Evolutionary conservation across 2,888 invertebrate genomes (phyloP).

Genomic region (Schizotus pectinicornis): DNA sequence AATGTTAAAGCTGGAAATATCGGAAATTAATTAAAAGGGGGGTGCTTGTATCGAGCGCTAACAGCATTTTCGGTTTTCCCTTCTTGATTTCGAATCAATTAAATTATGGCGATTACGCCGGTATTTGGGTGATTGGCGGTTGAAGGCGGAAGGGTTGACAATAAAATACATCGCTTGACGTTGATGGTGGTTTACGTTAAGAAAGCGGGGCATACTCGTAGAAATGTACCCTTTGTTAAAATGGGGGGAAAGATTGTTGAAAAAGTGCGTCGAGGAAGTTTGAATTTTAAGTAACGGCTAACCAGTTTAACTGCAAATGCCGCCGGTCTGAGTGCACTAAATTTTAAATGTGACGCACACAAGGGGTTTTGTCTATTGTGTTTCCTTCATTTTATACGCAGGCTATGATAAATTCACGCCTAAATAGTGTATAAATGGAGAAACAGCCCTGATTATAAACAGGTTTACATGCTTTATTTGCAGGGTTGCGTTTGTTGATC

Average conservation of each 20-base stretch:
- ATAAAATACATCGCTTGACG: too few relatives aligned
- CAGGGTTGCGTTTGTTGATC: conserved; percentile 38
- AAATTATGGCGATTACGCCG: too few relatives aligned
- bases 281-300: conserved; percentile 28
- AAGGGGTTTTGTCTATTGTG: conserved; percentile 43
- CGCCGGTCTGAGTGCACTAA: conserved; percentile 30
- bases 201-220: conserved; percentile 4
- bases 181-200: too few relatives aligned
- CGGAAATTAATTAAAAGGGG: conserved; percentile 14
- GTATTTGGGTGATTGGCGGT: too few relatives aligned
- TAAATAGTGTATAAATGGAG: conserved; percentile 41
- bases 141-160: too few relatives aligned
- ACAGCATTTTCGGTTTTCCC: conserved; percentile 10
- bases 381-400: conserved; percentile 43
- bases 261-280: conserved; percentile 14
- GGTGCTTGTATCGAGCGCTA: neutral
- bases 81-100: neutral
- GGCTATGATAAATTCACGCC: conserved; percentile 40
- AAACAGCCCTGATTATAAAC: conserved; percentile 40
- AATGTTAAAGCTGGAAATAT: neutral
- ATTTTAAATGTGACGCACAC: conserved; percentile 45
- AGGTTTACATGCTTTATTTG: conserved; percentile 39
- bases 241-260: conserved; percentile 2
- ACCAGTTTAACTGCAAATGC: conserved; percentile 27
- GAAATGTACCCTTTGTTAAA: conserved; percentile 22